These are phyloP conservation scores for Argentina silus DNA, from an alignment of 2,797 vertebrate genomes.

Conservation along the genomic window DNA sequence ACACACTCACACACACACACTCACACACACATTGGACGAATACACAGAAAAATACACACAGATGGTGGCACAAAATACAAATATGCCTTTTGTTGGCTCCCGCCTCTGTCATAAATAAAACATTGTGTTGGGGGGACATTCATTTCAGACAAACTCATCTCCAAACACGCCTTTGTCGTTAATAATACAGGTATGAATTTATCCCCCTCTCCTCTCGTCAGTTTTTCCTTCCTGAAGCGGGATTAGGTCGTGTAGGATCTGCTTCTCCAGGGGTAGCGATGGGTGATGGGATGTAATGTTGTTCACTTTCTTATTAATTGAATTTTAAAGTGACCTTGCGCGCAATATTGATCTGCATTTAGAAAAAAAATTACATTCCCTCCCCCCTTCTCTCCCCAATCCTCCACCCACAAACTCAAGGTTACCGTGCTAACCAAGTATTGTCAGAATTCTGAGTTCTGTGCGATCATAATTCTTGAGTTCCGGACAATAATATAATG, in stretches of 20 bases:
- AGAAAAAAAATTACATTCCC: slow-evolving; percentile 24
- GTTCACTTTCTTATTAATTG: slow-evolving; percentile 72
- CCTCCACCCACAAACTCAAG: slow-evolving; percentile 66
- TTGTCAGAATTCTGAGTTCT: slow-evolving; percentile 63
- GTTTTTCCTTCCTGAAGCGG: slow-evolving; percentile 26
- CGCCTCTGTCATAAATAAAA: slow-evolving; percentile 65
- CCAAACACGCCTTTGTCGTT: slow-evolving; percentile 58
- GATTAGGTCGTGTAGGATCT: slow-evolving; percentile 55
- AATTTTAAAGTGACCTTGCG: slow-evolving; percentile 81
- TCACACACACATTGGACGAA: slow-evolving; percentile 9
- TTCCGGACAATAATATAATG: slow-evolving; percentile 45
- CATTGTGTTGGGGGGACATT: slow-evolving; percentile 66
- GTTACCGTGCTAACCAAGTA: slow-evolving; percentile 66
- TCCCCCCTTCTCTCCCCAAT: slow-evolving; percentile 25
- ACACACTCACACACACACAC: slow-evolving; percentile 20
- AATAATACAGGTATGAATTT: slow-evolving; percentile 66
- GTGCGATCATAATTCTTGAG: slow-evolving; percentile 67
- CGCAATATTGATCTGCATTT: slow-evolving; percentile 78
- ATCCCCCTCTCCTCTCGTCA: slow-evolving; percentile 37
- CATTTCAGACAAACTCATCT: slow-evolving; percentile 60
- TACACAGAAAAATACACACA: slow-evolving; percentile 58
- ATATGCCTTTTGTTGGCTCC: slow-evolving; percentile 67
- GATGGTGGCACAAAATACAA: slow-evolving; percentile 69
- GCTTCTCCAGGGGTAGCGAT: slow-evolving; percentile 34
- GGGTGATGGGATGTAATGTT: slow-evolving; percentile 48